Base-by-base conservation (phyloP, 1,140 invertebrate species). In the Rhyzopertha dominica region DNA sequence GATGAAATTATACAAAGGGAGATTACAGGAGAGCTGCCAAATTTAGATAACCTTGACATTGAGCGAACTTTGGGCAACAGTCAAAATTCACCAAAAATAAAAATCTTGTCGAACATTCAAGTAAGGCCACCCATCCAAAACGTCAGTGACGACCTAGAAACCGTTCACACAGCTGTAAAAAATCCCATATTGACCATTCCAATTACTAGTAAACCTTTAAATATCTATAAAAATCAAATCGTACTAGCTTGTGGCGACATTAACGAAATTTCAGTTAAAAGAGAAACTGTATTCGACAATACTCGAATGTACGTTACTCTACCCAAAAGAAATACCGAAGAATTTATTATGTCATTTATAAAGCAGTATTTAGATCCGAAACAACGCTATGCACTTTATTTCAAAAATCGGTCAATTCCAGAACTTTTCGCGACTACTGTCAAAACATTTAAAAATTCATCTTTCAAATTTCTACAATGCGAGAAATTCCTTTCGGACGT, bases 401-500 rank as follows among this genome's bases (percentile, higher is more conserved):
- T 7, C 13, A 32, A 14, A 8, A 32, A 32, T 14, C 9, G 16
- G 16, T 7, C 9, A 8, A 13, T 32, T 10, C 7, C 13, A 10
- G 7, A 32, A 10, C 8, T 7, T 8, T 32, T 32, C 13, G 16
- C 31, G 16, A 13, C 31, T 32, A 8, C 13, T 10, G 7, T 7
- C 16, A 9, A 32, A 32, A 32, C 9, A 32, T 40, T 40, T 43
- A 22, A 46, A 42, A 39, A 41, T 10, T 10, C 9, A 5, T 47
- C 44, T 17, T 57, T 46, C 12, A 63, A 59, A 52, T 37, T 60
- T 43, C 32, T 59, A 18, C 37, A 47, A 32, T 61, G 49, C 34
- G 35, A 22, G 12, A 40, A 38, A n/a, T 43, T 53, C 19, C 50
- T 63, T 18, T 56, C 48, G 19, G 48, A 59, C 30, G 46, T 66